Evolutionary conservation across 64 coral and sea anemone species (phyloP), one percentile per base, ranked within the genome.

Genomic region (Stylophora pistillata): DNA sequence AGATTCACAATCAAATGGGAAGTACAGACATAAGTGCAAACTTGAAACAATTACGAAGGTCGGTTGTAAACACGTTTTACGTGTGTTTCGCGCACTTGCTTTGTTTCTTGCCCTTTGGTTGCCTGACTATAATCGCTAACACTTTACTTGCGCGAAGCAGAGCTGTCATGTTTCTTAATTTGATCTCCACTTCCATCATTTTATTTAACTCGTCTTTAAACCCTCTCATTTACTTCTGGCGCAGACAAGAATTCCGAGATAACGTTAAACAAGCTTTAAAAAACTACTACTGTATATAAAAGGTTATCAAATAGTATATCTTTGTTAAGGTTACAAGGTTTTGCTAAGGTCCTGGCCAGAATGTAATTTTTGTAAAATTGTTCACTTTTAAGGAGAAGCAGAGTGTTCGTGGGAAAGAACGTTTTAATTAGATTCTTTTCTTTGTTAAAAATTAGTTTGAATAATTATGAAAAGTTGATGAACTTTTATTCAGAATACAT

Each of bases 161-260:
- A 25, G 20, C 20, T 4, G 1, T 68, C 11, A 68, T 68, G 64
- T 68, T 68, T 25, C 64, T 68, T 68, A 68, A 68, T 28, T 68
- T 68, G 23, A 12, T 26, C 21, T n/a, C 64, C 64, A 25, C n/a
- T 0, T 68, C 64, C 0, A 68, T 68, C 21, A 28, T 68, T 68
- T 68, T 68, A 68, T 28, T 68, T 68, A 68, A 68, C 23, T 68
- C n/a, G 12, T 68, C 64, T 68, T 68, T 68, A 68, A 68, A 68
- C 26, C 64, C 64, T 68, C 21, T 68, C n/a, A 68, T 68, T 68
- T 68, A 68, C 26, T 68, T 21, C 7, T 68, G 64, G 64, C 64
- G 64, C 26, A 21, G 64, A 11, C 64, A 25, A 68, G 64, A 68
- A n/a, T 25, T 68, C 25, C 64, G 64, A 11, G 64, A 68, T 21